Conservation (phyloP, 2,113 vertebrate genomes). For the Oceanites oceanicus region DNA sequence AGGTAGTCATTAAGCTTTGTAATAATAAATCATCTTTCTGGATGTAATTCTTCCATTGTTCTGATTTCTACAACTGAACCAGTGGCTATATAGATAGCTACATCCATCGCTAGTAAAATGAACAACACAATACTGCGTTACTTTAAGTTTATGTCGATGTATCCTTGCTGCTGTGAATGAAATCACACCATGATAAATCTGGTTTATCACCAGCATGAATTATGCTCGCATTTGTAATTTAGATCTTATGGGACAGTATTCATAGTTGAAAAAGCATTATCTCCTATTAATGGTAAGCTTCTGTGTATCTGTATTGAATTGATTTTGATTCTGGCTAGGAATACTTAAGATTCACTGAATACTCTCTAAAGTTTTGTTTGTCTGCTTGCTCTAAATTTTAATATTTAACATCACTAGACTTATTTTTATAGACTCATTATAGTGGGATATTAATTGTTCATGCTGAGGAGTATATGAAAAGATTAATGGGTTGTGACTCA, state of each 20-base stretch:
- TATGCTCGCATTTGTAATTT: neutral
- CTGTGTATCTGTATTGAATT: neutral
- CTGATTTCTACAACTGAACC: neutral
- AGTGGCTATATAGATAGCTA: neutral
- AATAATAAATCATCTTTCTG: neutral
- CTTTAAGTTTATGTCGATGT: neutral
- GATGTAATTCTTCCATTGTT: neutral
- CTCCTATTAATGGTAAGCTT: neutral
- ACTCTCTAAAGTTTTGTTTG: constrained; percentile 7
- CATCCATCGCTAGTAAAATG: neutral
- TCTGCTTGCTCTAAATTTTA: constrained; percentile 10
- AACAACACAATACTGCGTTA: neutral
- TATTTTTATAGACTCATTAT: constrained; percentile 38
- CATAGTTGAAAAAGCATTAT: neutral
- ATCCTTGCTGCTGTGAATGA: neutral
- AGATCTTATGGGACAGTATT: neutral
- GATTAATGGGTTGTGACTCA: constrained; percentile 44
- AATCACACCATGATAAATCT: neutral
- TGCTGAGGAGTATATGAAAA: constrained; percentile 40
- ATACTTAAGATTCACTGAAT: neutral
- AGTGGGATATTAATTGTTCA: neutral
- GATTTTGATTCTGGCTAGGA: neutral
- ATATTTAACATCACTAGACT: neutral
- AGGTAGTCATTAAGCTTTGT: neutral
- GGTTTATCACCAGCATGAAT: neutral